Conservation (phyloP, 1,140 invertebrate genomes). For the Ctenoplectra terminalis region DNA sequence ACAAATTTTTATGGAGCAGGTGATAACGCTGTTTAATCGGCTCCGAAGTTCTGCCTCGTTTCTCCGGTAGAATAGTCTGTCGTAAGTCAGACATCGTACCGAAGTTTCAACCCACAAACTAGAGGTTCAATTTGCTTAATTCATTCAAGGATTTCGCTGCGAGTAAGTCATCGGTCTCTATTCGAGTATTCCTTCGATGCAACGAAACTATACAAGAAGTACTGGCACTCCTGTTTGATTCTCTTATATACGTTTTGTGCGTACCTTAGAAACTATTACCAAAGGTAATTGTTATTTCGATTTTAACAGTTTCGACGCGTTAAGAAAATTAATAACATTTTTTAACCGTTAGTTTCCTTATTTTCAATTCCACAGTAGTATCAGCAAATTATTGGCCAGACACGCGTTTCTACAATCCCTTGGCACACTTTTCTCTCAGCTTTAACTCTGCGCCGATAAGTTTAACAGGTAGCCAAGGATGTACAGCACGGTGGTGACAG, state of each 20-base stretch:
- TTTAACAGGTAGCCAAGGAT: slow-evolving; percentile 65
- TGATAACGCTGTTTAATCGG: neutral
- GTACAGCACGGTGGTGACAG: neutral
- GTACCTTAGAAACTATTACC: no score
- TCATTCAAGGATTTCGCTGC: neutral
- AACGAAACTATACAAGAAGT: no score
- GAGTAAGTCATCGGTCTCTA: neutral
- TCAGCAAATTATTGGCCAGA: neutral
- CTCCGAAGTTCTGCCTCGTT: neutral
- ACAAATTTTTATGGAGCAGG: neutral
- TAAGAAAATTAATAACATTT: no score
- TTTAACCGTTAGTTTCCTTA: no score
- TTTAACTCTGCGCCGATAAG: neutral
- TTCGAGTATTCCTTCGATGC: neutral
- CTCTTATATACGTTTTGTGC: no score
- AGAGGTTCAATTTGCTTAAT: neutral
- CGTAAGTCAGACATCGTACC: neutral
- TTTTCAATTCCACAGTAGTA: neutral
- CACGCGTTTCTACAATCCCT: neutral
- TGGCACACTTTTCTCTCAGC: neutral
- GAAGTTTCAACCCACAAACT: neutral
- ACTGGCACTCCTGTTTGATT: no score
- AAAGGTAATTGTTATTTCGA: no score
- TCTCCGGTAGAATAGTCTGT: neutral
- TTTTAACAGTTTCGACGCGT: no score